Evolutionary conservation across 2,113 vertebrate species (phyloP).

Genomic region (Prinia subflava): DNA sequence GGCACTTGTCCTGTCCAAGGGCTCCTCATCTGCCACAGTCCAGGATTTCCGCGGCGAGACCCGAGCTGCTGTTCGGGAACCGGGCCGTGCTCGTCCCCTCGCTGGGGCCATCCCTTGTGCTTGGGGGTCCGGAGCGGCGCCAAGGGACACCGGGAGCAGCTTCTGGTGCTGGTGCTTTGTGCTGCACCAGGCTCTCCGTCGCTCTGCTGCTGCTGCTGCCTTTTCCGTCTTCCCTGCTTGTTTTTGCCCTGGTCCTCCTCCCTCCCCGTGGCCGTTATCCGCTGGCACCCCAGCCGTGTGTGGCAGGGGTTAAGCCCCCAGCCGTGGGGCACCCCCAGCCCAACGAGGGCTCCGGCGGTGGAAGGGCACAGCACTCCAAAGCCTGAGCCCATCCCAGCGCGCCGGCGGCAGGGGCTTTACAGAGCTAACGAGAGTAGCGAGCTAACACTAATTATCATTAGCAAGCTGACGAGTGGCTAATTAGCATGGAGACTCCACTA

Average conservation of each 20-base stretch:
- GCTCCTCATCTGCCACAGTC: not conserved
- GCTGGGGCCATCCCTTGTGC: not conserved
- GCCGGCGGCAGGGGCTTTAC: not conserved
- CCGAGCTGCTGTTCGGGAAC: not conserved
- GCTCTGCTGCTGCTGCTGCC: not conserved
- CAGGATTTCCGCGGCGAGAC: not conserved
- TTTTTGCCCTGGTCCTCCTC: not conserved
- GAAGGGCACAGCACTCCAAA: not conserved
- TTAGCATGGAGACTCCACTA: not conserved
- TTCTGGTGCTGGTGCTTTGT: not conserved
- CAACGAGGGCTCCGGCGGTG: not conserved
- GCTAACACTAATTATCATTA: slow-evolving; percentile 43
- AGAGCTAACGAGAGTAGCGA: not conserved
- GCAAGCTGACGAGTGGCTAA: slow-evolving; percentile 38
- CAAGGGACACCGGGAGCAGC: not conserved
- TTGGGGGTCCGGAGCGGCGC: not conserved
- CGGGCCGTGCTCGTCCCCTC: not conserved
- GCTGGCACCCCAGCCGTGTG: not conserved
- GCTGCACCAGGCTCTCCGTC: not conserved
- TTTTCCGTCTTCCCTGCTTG: not conserved
- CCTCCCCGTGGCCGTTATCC: not conserved
- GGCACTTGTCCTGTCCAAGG: not conserved
- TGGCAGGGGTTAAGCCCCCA: not conserved
- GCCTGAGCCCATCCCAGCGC: not conserved
- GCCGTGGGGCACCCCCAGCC: not conserved